Base-by-base conservation (phyloP, 2,113 vertebrate species). In the Propithecus coquereli region DNA sequence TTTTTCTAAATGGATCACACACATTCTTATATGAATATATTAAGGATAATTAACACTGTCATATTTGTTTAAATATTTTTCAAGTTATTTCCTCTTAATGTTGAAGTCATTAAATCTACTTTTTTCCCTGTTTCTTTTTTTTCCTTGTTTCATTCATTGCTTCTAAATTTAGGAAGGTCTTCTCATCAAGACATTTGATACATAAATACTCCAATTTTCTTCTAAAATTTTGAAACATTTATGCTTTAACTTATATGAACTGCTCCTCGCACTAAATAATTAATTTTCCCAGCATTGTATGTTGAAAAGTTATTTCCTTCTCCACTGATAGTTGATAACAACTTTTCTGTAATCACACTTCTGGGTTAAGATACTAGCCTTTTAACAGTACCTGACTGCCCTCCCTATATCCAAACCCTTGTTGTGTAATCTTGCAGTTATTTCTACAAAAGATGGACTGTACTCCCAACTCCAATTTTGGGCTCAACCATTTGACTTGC, bases 101-200 rank as follows among this genome's bases (percentile, higher is more conserved):
- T 34, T 93, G 43, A 88, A 71, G 43, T 52, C 18, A 61, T 59
- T 68, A 71, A 66, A 84, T 87, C 65, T 80, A 50, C 2, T 80
- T 34, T 40, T 34, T 37, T 27, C 59, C 22, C 8, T 57, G 22
- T 57, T 61, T 61, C 25, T 57, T 10, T 18, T 7, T 18, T 9
- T 37, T 71, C 57, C 13, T 73, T 74, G 43, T 80, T 95, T 90
- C 14, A 76, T 83, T 90, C 6, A 43, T 22, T 83, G 54, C 34
- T 80, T 95, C 90, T 91, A 84, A 82, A 85, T 71, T 71, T 92
- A 90, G 50, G 66, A 93, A 91, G 25, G 14, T 83, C 47, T 79
- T 95, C 32, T 91, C 37, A 57, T 68, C 30, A 76, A 88, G 27
- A 63, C 47, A 95, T 59, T 6, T 77, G 83, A 89, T 9, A 94